Conservation (phyloP, 2,797 vertebrate species). For the Thunnus albacares region DNA sequence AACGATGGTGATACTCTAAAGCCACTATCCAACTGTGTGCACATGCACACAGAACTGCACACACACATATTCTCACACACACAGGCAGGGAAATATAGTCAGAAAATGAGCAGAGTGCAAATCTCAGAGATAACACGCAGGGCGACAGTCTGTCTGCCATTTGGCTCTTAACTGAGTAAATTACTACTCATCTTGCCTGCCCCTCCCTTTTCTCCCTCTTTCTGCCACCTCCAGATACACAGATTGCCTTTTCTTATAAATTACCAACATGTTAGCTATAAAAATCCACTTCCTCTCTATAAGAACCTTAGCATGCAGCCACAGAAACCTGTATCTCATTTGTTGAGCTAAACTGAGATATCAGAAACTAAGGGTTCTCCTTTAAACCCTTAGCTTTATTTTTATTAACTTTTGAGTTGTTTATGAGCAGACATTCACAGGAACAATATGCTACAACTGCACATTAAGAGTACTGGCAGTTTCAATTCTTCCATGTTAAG, state of each 20-base stretch:
- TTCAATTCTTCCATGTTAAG: neutral
- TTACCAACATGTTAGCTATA: slow-evolving; percentile 82
- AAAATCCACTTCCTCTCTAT: slow-evolving; percentile 78
- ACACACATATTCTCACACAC: slow-evolving; percentile 52
- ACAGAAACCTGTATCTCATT: slow-evolving; percentile 52
- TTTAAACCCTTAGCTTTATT: slow-evolving; percentile 33
- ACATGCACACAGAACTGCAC: slow-evolving; percentile 49
- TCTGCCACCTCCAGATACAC: slow-evolving; percentile 79
- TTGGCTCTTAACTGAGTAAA: slow-evolving; percentile 94
- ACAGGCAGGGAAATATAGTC: slow-evolving; percentile 72
- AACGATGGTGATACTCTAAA: slow-evolving; percentile 48
- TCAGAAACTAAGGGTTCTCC: slow-evolving; percentile 1
- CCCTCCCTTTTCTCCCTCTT: slow-evolving; percentile 68
- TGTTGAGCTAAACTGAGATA: slow-evolving; percentile 43
- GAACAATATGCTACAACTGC: neutral
- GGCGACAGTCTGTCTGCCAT: slow-evolving; percentile 97
- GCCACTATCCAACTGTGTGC: slow-evolving; percentile 61
- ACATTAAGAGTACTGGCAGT: neutral
- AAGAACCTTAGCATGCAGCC: slow-evolving; percentile 53
- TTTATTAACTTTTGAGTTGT: neutral
- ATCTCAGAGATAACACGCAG: slow-evolving; percentile 93
- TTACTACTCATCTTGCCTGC: slow-evolving; percentile 86
- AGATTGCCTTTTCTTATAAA: slow-evolving; percentile 84
- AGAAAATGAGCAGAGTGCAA: slow-evolving; percentile 90
- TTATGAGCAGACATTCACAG: slow-evolving; percentile 3